Percentiles rank a stretch among this genome's conserved stretches.
These are phyloP conservation scores for Thermophis baileyi DNA, from an alignment of 2,113 vertebrate genomes.

Conservation along the genomic window DNA sequence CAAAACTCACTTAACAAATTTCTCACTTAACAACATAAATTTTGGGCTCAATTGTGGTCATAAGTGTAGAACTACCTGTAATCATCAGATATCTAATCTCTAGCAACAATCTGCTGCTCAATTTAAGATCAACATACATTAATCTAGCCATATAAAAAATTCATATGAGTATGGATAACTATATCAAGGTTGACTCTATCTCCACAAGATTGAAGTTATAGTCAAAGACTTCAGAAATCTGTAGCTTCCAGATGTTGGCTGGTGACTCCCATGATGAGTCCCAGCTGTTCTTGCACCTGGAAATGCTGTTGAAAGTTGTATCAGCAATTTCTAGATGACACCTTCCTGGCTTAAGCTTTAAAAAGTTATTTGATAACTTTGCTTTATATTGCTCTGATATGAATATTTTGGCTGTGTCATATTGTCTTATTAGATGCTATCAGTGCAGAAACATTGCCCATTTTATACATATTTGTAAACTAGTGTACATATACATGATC, in stretches of 20 bases:
- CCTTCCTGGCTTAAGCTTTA: background rate
- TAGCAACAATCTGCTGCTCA: background rate
- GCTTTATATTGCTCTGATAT: background rate
- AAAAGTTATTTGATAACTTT: background rate
- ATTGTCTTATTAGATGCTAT: constrained; percentile 3
- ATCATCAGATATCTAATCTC: background rate
- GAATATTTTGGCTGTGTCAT: accelerated
- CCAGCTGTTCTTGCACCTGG: background rate
- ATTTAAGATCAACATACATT: background rate
- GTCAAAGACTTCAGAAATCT: background rate
- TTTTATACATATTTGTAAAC: background rate
- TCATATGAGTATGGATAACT: background rate
- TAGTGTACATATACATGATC: background rate
- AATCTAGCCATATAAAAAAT: background rate
- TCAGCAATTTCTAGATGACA: background rate
- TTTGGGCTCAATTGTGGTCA: background rate
- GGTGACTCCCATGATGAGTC: background rate
- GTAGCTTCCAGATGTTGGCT: background rate
- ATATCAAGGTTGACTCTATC: background rate
- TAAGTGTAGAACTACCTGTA: background rate
- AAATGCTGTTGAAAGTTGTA: background rate
- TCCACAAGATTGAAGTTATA: background rate
- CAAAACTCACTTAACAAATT: background rate
- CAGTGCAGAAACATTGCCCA: background rate
- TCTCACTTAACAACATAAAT: background rate